Evolutionary conservation across 2,797 vertebrate genomes (phyloP), one percentile per base, ranked within the genome.

Genomic region (Urosaurus nigricauda): DNA sequence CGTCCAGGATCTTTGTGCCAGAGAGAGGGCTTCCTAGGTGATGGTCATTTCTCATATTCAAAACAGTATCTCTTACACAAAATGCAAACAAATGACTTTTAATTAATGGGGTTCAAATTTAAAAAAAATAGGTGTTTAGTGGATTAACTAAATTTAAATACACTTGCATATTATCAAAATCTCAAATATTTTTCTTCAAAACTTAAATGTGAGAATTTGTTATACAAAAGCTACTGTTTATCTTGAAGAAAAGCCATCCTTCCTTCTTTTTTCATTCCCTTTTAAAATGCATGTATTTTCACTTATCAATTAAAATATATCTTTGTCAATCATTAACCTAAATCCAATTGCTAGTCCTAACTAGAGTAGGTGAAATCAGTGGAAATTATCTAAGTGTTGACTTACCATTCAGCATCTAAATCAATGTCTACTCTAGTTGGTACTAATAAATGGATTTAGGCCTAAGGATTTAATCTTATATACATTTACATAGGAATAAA

Each of bases 1-100:
- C 97, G 0, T 99, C 99, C 35, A 99, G 97, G 91, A 99, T 97
- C 91, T 95, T 96, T 86, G 98, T 92, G 77, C 98, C 98, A 92
- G 96, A 95, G 32, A 99, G 97, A 5, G 98, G 98, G 85, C 94
- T 97, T 86, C 98, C 98, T 19, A 95, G 94, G 43, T 97, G 95
- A 56, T 91, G 96, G n/a, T 93, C 91, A 93, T 92, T 93, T 80
- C 96, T 96, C 90, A 96, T 93, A 89, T 96, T 99, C 96, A 99
- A 96, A 94, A 99, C 95, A 94, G 98, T 98, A 94, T 99, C 99
- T 97, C 99, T 99, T 95, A 84, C 89, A 90, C 70, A 89, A 89
- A 91, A 85, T n/a, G 19, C 14, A 88, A 83, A 65, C 73, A 84
- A 90, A 37, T 71, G 8, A 86, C 37, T 40, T n/a, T 2, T 56